Base-by-base conservation (phyloP, 2,888 invertebrate genomes). In the Chydorus sphaericus region DNA sequence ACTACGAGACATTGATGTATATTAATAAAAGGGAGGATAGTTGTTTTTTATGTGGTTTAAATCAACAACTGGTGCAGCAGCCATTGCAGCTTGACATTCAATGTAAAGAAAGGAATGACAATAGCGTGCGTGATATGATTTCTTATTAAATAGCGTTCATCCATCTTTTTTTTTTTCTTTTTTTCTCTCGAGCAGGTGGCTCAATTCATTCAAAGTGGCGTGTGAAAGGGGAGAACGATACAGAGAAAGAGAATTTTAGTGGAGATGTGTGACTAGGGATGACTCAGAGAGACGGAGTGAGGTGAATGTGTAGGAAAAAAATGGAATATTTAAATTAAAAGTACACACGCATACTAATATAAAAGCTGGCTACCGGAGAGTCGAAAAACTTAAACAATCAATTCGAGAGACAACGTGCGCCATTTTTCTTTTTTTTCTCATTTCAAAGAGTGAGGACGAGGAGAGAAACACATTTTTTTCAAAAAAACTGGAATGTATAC, bases 261-360 rank as follows among this genome's bases (percentile, higher is more conserved):
- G 14, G 44, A 26, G 44, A 44, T 44, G 18, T 36, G 52, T 52
- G 52, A 52, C 52, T 52, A 52, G 52, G 52, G 52, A 52, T 52
- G 52, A 52, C 52, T 52, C 52, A 52, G 52, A 52, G 26, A 52
- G 26, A 50, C 26, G 30, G 30, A 28, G 29, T 50, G 31, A 50
- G 31, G 30, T 50, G 50, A 10, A 26, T 26, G 36, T 20, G 36
- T 26, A 20, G 8, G 14, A 44, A 44, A 44, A 23, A 28, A 14
- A 2, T n/a, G 38, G 28, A 14, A 20, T 23, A 26, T 26, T 10
- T 26, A 23, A 44, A 44, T 10, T 8, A 44, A 44, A 44, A 4
- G 26, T 10, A 44, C 20, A 44, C 44, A 44, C 44, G 44, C 44
- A 44, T 28, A 44, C 20, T 26, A 11, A 39, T 16, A 39, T 14